phyloP scores from a whole-genome alignment of 2,888 invertebrate species.

The Eilema caniola region DNA sequence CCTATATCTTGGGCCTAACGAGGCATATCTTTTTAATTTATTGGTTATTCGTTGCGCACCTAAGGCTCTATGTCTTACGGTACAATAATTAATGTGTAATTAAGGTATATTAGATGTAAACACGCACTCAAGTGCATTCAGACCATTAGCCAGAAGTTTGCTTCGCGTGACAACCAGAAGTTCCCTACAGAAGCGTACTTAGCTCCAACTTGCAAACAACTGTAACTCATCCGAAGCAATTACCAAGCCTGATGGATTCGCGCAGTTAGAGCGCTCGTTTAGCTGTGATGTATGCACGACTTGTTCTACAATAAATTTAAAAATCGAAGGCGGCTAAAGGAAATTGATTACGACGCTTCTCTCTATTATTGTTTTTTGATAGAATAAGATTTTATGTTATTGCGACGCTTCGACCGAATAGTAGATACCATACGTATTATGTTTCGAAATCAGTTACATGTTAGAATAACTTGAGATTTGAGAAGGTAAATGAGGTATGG shows the following conservation, averaged over 20 bases:
- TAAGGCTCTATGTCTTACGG: background rate
- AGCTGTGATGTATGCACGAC: background rate
- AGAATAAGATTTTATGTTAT: background rate
- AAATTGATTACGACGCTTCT: background rate
- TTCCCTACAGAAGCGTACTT: constrained; percentile 18
- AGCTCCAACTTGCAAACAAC: constrained; percentile 16
- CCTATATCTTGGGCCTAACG: too few relatives aligned
- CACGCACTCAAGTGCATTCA: constrained; percentile 17
- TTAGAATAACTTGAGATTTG: too few relatives aligned
- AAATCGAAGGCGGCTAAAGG: background rate
- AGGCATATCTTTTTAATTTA: background rate
- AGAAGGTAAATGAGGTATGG: too few relatives aligned
- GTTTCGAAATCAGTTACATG: background rate
- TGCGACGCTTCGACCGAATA: background rate
- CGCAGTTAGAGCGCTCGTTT: background rate
- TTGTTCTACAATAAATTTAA: background rate
- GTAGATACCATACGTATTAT: background rate
- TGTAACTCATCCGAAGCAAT: constrained; percentile 22
- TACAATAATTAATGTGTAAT: background rate
- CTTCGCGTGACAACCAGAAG: constrained; percentile 20
- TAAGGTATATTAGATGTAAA: background rate
- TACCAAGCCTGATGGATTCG: constrained; percentile 14
- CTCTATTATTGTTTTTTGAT: background rate
- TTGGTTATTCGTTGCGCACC: background rate
- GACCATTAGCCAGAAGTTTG: constrained; percentile 13